Evolutionary conservation across 2,797 vertebrate genomes (phyloP).

Genomic region (Holocentrus rufus): DNA sequence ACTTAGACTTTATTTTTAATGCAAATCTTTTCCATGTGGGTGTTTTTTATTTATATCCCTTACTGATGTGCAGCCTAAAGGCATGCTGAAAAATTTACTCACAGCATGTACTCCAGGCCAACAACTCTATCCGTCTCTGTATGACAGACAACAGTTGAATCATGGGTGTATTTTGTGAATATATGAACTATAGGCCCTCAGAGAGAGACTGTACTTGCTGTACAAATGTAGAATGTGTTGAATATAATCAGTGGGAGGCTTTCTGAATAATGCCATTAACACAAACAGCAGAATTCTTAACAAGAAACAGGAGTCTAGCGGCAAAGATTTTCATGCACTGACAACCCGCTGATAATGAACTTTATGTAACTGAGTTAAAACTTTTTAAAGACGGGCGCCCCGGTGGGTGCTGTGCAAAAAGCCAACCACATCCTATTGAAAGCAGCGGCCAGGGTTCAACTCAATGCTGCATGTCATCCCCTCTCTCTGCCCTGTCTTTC

Average conservation of each 20-base stretch:
- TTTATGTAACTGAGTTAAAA: neutral
- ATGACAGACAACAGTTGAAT: constrained; percentile 45
- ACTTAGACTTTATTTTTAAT: constrained; percentile 23
- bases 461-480: too few relatives aligned
- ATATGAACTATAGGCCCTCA: neutral
- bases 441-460: too few relatives aligned
- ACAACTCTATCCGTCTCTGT: constrained; percentile 32
- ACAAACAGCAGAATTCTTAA: constrained; percentile 4
- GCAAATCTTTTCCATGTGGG: constrained; percentile 17
- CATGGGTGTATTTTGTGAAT: constrained; percentile 38
- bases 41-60: constrained; percentile 35
- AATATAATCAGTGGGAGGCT: constrained; percentile 33
- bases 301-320: neutral
- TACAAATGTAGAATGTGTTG: constrained; percentile 26
- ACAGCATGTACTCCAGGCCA: constrained; percentile 30
- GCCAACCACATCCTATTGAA: too few relatives aligned
- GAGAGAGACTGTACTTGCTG: neutral
- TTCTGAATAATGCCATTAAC: constrained; percentile 16
- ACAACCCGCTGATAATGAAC: neutral
- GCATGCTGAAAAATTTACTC: constrained; percentile 43
- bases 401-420: too few relatives aligned
- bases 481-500: too few relatives aligned
- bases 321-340: neutral
- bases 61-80: constrained; percentile 47
- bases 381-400: too few relatives aligned